Evolutionary conservation across 2,113 vertebrate genomes (phyloP), one percentile per base, ranked within the genome.

Genomic region (Ptyas mucosa): DNA sequence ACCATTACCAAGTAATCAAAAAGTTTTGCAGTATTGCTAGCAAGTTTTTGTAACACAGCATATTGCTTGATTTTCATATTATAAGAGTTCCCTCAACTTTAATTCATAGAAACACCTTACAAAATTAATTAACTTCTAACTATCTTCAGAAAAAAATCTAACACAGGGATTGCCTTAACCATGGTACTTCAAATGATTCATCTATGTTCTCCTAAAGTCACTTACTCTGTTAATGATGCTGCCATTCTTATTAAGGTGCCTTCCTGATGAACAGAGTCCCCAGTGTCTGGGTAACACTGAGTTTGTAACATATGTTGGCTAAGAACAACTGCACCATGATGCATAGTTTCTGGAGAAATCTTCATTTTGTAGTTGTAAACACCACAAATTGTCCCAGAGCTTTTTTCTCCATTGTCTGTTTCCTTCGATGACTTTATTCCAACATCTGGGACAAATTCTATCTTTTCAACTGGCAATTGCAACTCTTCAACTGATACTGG

Each of bases 191-290:
- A 75, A 10, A 8, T 23, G 15, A 15, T 57, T 39, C 3, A 24
- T 53, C 43, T 53, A n/a, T 39, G 9, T 81, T 89, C 53, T 89
- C 81, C 39, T 57, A 24, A 3, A 21, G 23, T 46, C 26, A 96
- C 94, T 94, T 94, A 95, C 95, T 96, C 89, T 90, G 89, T 91
- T 90, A 94, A 88, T 23, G 93, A 92, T n/a, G 24, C 54, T 52
- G 89, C 93, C 93, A 94, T 90, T 90, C 26, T 92, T 49, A 91
- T 91, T 34, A 91, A 12, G 18, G 39, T 7, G 39, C 85, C 92
- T 90, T 94, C 94, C 90, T 92, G 34, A n/a, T 55, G 69, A 52
- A 0, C 3, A n/a, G 81, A 2, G 3, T 58, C 61, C 46, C 3
- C 55, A 58, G 7, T 11, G 11, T 39, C 55, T 18, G 57, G 5